Conservation (phyloP, 2,888 invertebrate genomes). For the Agriopis marginaria region DNA sequence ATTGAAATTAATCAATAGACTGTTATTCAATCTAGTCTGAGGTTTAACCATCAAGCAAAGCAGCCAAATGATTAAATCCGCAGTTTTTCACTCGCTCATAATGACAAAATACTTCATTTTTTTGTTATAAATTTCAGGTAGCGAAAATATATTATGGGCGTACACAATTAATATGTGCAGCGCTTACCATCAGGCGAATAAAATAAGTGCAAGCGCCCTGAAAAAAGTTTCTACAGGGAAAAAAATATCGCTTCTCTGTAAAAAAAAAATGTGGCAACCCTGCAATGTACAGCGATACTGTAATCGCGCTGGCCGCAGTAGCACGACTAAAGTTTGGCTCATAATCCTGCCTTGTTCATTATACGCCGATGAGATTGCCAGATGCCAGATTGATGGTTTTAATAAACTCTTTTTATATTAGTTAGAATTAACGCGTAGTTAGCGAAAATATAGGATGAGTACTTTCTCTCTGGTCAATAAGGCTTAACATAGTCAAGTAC, state of each 20-base stretch:
- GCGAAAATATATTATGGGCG: too few species aligned
- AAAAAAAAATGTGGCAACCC: conserved; percentile 49
- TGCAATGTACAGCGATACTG: conserved; percentile 48
- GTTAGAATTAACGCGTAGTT: conserved; percentile 11
- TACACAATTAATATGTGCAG: too few species aligned
- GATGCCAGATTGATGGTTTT: conserved; percentile 68
- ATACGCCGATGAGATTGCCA: conserved; percentile 69
- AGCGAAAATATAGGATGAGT: background rate
- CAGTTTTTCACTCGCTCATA: too few species aligned
- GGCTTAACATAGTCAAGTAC: background rate
- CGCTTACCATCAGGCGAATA: too few species aligned
- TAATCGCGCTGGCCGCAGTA: conserved; percentile 56
- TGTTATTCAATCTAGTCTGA: too few species aligned
- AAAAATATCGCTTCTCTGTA: background rate
- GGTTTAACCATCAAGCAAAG: too few species aligned
- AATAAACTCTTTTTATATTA: conserved; percentile 54
- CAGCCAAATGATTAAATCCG: too few species aligned
- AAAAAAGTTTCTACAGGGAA: background rate
- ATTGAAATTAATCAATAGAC: too few species aligned
- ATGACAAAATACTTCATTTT: too few species aligned
- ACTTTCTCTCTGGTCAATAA: background rate
- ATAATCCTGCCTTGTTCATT: conserved; percentile 79
- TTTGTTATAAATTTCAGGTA: too few species aligned
- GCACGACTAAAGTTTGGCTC: conserved; percentile 61
- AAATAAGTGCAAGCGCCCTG: too few species aligned